Percentiles rank a stretch among this genome's conserved stretches.
Evolutionary conservation across 2,797 vertebrate species (phyloP).

Genomic region (Cephalopachus bancanus): DNA sequence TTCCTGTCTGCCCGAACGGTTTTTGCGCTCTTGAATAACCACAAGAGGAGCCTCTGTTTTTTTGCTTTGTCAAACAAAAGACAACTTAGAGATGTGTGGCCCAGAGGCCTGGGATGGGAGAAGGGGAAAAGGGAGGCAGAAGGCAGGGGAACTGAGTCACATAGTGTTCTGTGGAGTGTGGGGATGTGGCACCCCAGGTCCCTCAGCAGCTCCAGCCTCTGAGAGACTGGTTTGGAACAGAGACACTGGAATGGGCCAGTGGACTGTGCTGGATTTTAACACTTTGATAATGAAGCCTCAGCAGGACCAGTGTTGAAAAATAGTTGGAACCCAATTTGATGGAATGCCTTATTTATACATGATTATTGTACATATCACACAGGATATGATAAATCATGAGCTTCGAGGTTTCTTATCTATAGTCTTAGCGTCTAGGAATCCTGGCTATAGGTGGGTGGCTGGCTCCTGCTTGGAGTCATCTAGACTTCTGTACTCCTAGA

Average conservation of each 20-base stretch:
- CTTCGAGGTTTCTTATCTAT: neutral
- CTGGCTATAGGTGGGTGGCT: neutral
- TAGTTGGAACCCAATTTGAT: neutral
- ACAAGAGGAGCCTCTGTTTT: neutral
- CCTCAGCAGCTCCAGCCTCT: neutral
- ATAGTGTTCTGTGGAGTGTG: neutral
- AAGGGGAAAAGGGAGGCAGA: neutral
- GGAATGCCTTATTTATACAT: neutral
- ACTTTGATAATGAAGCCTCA: neutral
- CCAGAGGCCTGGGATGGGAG: neutral
- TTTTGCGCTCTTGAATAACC: neutral
- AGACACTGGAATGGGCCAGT: neutral
- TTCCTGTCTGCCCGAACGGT: neutral
- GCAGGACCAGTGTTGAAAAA: neutral
- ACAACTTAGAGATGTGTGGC: neutral
- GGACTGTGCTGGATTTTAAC: neutral
- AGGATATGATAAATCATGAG: neutral
- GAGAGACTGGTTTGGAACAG: neutral
- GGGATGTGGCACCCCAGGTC: neutral
- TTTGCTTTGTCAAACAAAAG: constrained; percentile 24
- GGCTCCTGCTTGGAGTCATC: neutral
- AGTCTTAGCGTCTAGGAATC: neutral
- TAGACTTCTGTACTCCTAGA: neutral
- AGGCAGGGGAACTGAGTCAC: neutral
- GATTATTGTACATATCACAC: too few species aligned